Conservation (phyloP, 2,888 invertebrate genomes). For the Pachymerium ferrugineum region DNA sequence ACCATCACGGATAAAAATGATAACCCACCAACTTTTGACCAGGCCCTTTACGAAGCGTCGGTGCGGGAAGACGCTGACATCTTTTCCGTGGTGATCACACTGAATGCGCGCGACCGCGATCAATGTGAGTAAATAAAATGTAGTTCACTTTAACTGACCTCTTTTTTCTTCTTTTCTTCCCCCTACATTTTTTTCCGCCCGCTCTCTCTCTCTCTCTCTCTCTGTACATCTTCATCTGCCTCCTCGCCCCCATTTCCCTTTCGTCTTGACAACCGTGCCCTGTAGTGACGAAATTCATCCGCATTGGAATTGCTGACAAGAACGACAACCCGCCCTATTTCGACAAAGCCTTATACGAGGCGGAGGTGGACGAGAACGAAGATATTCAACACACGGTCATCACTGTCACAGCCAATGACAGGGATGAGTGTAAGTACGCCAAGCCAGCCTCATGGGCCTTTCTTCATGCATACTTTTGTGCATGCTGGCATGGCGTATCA, state of each 20-base stretch:
- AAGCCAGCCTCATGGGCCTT: not conserved
- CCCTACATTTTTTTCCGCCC: slow-evolving; percentile 3
- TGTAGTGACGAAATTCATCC: slow-evolving; percentile 96
- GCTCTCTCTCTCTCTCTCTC: slow-evolving; percentile 29
- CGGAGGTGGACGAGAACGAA: slow-evolving; percentile 96
- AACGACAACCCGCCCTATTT: slow-evolving; percentile 99
- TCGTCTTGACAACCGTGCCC: slow-evolving; percentile 33
- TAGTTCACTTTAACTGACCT: slow-evolving; percentile 18
- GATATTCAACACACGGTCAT: slow-evolving; percentile 95
- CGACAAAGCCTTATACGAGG: slow-evolving; percentile 92
- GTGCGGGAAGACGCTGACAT: slow-evolving; percentile 42
- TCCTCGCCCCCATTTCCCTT: slow-evolving; percentile 40
- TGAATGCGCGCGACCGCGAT: slow-evolving; percentile 35
- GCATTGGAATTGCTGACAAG: slow-evolving; percentile 96
- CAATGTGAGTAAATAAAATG: slow-evolving; percentile 35
- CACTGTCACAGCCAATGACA: slow-evolving; percentile 97
- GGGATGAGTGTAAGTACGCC: slow-evolving; percentile 88
- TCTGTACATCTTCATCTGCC: slow-evolving; percentile 40
- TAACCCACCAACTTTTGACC: slow-evolving; percentile 44
- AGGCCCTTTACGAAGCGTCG: slow-evolving; percentile 45
- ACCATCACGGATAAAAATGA: slow-evolving; percentile 41
- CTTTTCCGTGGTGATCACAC: slow-evolving; percentile 34
- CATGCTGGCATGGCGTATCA: slow-evolving; percentile 19
- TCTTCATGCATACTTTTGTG: not conserved
- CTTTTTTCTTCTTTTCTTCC: slow-evolving; percentile 33